Percentiles rank a stretch among this genome's conserved stretches.
Conservation (phyloP, 2,888 invertebrate genomes). For the Zaprionus bogoriensis region DNA sequence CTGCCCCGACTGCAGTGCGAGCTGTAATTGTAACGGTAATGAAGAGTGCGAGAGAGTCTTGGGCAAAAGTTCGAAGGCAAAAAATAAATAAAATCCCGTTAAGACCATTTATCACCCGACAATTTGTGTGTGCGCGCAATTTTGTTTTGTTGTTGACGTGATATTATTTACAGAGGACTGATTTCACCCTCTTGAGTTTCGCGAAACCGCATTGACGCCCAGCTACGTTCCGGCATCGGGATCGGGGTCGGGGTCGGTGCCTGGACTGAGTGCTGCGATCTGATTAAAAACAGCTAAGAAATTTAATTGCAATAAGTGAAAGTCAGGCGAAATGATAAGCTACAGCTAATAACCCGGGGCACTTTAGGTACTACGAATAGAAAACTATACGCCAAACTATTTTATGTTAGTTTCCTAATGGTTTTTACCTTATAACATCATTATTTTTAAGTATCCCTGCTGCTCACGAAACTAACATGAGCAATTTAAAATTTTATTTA, state of each 20-base stretch:
- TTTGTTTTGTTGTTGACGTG: constrained; percentile 60
- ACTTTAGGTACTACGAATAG: too few relatives aligned
- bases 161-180: constrained; percentile 76
- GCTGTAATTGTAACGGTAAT: constrained; percentile 46
- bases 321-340: too few relatives aligned
- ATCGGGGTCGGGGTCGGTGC: neutral
- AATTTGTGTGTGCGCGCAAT: constrained; percentile 67
- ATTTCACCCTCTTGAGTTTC: constrained; percentile 68
- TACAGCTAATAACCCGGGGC: too few relatives aligned
- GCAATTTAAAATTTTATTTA: too few relatives aligned
- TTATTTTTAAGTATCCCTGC: too few relatives aligned
- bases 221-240: constrained; percentile 28
- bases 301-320: neutral
- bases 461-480: too few relatives aligned
- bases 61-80: constrained; percentile 22
- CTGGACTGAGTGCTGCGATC: neutral
- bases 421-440: too few relatives aligned
- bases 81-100: constrained; percentile 82
- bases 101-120: constrained; percentile 82
- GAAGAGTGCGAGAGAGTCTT: constrained; percentile 41
- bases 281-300: neutral
- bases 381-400: too few relatives aligned
- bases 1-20: constrained; percentile 26
- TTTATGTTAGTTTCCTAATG: too few relatives aligned
- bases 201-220: constrained; percentile 50